Percentiles rank a stretch among this genome's conserved stretches.
phyloP scores from a whole-genome alignment of 2,797 vertebrate species.

The Acrossocheilus wenchowensis region DNA sequence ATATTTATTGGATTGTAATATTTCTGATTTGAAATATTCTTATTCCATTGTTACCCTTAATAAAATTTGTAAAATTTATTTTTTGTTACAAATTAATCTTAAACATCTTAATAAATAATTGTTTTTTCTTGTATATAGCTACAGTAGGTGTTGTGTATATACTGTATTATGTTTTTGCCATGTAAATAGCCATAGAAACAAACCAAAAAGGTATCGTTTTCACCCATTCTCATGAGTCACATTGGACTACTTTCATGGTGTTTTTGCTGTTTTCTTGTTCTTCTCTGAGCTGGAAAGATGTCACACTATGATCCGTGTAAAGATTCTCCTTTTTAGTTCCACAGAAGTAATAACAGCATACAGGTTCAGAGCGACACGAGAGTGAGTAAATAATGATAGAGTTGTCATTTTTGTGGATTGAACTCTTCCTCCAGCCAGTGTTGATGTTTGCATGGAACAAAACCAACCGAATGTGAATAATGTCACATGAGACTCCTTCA shows the following conservation, averaged over 20 bases:
- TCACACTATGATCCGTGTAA: too few relatives aligned
- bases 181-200: neutral
- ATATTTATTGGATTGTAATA: neutral
- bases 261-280: neutral
- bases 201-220: neutral
- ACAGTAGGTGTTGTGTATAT: neutral
- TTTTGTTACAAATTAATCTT: too few relatives aligned
- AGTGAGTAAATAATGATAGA: neutral
- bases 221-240: neutral
- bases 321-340: neutral
- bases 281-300: neutral
- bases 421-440: neutral
- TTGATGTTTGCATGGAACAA: conserved; percentile 1
- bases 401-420: neutral
- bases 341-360: neutral
- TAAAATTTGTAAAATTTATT: too few relatives aligned
- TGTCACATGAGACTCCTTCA: neutral
- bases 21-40: too few relatives aligned
- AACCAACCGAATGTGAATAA: neutral
- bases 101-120: neutral
- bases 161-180: neutral
- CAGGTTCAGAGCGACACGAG: neutral
- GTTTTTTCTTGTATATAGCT: neutral
- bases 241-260: neutral
- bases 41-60: too few relatives aligned